phyloP scores from a whole-genome alignment of 2,888 invertebrate species.

The Dexiosoma caninum region DNA sequence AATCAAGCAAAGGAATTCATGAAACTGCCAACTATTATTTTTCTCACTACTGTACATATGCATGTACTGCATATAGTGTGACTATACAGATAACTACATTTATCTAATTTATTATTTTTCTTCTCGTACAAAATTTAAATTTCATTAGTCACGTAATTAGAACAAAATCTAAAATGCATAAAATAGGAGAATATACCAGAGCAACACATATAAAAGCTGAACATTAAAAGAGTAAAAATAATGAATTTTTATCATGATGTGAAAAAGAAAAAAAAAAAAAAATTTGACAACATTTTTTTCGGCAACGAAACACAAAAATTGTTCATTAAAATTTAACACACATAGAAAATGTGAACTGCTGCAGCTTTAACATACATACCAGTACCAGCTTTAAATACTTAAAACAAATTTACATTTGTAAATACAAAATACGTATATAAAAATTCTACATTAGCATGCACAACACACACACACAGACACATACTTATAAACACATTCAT shows the following conservation, averaged over 20 bases:
- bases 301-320: not conserved
- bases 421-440: not conserved
- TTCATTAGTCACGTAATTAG: slow-evolving; percentile 40
- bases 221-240: not conserved
- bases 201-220: not conserved
- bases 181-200: not conserved
- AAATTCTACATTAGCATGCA: not conserved
- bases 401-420: slow-evolving; percentile 4
- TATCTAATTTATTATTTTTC: not conserved
- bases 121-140: not conserved
- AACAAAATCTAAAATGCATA: slow-evolving; percentile 31
- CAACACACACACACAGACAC: not conserved
- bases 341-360: slow-evolving; percentile 12
- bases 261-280: slow-evolving; percentile 34
- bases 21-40: no score
- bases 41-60: no score
- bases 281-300: slow-evolving; percentile 12
- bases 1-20: no score
- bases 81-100: no score
- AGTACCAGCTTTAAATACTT: not conserved
- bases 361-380: not conserved
- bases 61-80: no score
- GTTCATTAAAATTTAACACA: slow-evolving; percentile 47
- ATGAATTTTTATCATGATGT: not conserved
- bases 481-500: not conserved